Evolutionary conservation across 1,140 invertebrate genomes (phyloP).

Genomic region (Drosophila kepulauana): DNA sequence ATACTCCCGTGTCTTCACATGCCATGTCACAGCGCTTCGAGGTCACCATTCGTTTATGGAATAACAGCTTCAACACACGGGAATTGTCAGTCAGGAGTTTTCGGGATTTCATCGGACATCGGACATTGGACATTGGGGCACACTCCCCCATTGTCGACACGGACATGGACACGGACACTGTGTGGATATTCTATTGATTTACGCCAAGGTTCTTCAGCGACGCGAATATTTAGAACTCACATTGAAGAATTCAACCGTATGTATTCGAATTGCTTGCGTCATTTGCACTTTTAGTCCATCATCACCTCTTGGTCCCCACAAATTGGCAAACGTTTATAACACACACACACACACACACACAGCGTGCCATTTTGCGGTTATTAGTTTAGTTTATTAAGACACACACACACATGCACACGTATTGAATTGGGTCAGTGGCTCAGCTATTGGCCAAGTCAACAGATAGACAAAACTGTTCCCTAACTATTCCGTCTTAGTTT

Average conservation of each 20-base stretch:
- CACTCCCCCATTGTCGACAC: not conserved
- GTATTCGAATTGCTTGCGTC: constrained; percentile 63
- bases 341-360: not conserved
- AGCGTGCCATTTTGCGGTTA: constrained; percentile 48
- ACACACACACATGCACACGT: constrained; percentile 9
- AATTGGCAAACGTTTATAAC: constrained; percentile 27
- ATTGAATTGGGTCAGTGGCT: constrained; percentile 12
- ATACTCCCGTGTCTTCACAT: constrained; percentile 23
- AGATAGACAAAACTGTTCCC: not conserved
- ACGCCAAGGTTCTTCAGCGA: constrained; percentile 61
- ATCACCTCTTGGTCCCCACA: not conserved
- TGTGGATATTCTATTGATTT: constrained; percentile 55
- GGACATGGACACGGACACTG: constrained; percentile 22
- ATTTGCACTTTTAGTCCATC: constrained; percentile 70
- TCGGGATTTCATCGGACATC: constrained; percentile 50
- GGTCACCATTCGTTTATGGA: constrained; percentile 46
- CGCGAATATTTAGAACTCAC: constrained; percentile 4
- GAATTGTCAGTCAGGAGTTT: constrained; percentile 51
- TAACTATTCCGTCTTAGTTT: not conserved
- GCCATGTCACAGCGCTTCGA: constrained; percentile 35
- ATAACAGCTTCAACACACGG: constrained; percentile 50
- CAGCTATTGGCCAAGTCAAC: constrained; percentile 1
- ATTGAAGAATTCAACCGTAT: not conserved
- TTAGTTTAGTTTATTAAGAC: constrained; percentile 69
- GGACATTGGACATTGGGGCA: constrained; percentile 2